phyloP scores from a whole-genome alignment of 2,113 vertebrate species.

The Elanus axillaris region DNA sequence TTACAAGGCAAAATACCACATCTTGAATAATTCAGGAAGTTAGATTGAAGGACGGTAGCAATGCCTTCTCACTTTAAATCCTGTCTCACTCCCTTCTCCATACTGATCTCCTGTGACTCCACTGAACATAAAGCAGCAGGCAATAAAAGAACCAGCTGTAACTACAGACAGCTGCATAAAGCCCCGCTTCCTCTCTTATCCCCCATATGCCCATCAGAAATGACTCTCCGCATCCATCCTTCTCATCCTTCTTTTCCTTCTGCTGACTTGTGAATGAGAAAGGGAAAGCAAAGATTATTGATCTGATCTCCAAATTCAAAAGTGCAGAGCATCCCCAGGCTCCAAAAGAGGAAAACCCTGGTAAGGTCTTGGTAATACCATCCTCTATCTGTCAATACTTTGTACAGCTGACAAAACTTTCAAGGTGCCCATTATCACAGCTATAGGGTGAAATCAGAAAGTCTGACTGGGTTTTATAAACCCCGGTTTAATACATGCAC shows the following conservation, averaged over 20 bases:
- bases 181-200: background rate
- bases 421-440: background rate
- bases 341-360: background rate
- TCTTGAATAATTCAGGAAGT: conserved; percentile 8
- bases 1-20: background rate
- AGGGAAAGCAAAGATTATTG: background rate
- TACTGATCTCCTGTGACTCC: background rate
- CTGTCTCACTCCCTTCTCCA: background rate
- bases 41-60: background rate
- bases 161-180: background rate
- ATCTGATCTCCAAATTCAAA: background rate
- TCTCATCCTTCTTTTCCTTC: background rate
- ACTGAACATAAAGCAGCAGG: background rate
- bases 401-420: background rate
- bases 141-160: background rate
- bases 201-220: background rate
- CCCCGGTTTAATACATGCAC: background rate
- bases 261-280: background rate
- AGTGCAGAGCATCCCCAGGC: background rate
- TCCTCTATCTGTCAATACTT: background rate
- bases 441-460: background rate
- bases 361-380: background rate
- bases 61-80: background rate
- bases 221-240: background rate
- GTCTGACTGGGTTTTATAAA: background rate